Evolutionary conservation across 64 coral and sea anemone genomes (phyloP), one percentile per base, ranked within the genome.

Genomic region (Cladopsammia gracilis): DNA sequence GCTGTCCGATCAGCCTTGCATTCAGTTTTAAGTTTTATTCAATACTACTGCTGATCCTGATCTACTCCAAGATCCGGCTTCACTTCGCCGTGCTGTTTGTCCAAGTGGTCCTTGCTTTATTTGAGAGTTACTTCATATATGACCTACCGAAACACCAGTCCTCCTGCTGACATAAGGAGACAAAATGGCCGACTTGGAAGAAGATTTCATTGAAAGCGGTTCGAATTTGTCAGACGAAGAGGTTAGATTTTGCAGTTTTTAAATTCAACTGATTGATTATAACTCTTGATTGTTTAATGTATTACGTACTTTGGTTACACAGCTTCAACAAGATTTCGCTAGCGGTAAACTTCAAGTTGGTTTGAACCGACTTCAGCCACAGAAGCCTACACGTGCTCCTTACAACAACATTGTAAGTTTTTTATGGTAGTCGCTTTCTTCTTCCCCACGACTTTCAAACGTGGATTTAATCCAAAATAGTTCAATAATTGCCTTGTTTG

Each of bases 281-380:
- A 48, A 18, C 15, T 16, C 9, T 49, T 14, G 4, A 20, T 50
- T 50, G 6, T 75, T 14, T 50, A 20, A 75, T 3, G 16, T 7
- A 49, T 6, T 75, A 7, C 48, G 5, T 75, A 6, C 14, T 75
- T 50, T 13, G 7, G 16, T 65, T 11, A 24, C 11, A 23, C 46
- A 96, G 95, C 92, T 97, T 62, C 95, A 93, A 53, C 90, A 70
- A 77, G 88, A 92, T 25, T 97, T 97, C 67, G 69, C 83, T 13
- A 84, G 87, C 10, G 95, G 95, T 12, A 92, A 94, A 75, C 79
- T 97, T 20, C 90, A 97, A 72, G 92, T 91, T 23, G 95, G 95
- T 71, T 81, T 97, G 59, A 97, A 97, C 75, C 90, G 62, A 62
- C 48, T 89, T n/a, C 82, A 43, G n/a, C 48, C 51, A 45, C 62